Base-by-base conservation (phyloP, 2,888 invertebrate species). In the Drosophila cognata region DNA sequence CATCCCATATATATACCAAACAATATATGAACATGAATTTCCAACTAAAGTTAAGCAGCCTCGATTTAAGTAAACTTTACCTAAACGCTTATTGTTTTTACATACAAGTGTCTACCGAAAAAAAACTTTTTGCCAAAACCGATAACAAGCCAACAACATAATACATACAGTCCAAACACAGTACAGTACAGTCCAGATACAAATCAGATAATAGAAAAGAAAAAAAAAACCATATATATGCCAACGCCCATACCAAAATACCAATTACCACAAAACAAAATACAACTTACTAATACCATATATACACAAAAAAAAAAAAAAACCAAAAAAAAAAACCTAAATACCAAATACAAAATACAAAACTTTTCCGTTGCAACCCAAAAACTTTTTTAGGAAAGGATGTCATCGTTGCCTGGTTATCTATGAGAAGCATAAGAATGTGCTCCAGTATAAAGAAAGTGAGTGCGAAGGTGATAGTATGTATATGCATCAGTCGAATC, bases 391-490 rank as follows among this genome's bases (percentile, higher is more conserved):
- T 96, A 98, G 98, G 92, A 97, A 97, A 94, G 96, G 96, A 92
- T 98, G 98, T 94, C 97, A 97, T 94, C 96, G 97, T 87, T 98
- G 98, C 94, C 97, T 98, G 92, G 98, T 98, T 92, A 98, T 98
- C 94, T 98, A 98, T 93, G 97, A 98, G 94, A 98, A 98, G 94
- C 98, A 98, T 94, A 95, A 96, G 92, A 98, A 98, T 94, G 97
- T 98, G 87, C 95, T 98, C 79, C 98, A 98, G 94, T 98, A 98
- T 95, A 98, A 98, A 96, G 98, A 98, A 95, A 98, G 98, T 98
- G 94, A 98, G 98, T 97, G 93, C 93, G 93, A 93, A 92, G 93
- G 93, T 93, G 93, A 93, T 92, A 93, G 92, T 93, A 93, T 93
- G 93, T 93, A 93, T 93, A 92, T 93, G 93, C 93, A 93, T 93